Conservation (phyloP, 2,113 vertebrate species). For the Pachycephala philippinensis region DNA sequence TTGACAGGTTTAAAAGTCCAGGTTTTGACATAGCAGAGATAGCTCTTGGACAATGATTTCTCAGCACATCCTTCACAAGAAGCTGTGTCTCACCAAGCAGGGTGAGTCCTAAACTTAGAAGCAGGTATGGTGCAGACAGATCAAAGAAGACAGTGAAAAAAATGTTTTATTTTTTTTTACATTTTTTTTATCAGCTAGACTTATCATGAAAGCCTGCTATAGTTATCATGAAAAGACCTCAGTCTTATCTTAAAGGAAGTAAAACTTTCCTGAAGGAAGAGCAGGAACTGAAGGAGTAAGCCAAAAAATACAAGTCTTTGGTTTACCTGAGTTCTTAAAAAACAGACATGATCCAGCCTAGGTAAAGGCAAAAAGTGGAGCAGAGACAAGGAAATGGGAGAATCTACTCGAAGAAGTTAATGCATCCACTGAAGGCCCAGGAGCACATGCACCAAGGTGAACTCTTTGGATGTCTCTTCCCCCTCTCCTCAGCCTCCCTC, state of each 20-base stretch:
- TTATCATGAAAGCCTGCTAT: neutral
- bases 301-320: neutral
- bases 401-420: neutral
- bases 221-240: neutral
- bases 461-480: neutral
- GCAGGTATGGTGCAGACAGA: neutral
- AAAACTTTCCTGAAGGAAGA: neutral
- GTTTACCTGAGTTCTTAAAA: neutral
- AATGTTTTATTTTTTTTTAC: neutral
- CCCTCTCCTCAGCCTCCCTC: fast-evolving
- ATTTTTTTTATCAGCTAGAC: neutral
- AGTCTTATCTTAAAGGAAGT: neutral
- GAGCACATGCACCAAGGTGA: neutral
- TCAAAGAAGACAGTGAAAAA: neutral
- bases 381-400: neutral
- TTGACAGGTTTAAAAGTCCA: neutral
- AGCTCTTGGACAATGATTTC: neutral
- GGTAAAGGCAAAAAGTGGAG: neutral
- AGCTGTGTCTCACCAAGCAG: neutral
- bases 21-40: neutral
- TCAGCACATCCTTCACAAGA: neutral
- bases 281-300: neutral
- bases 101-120: neutral
- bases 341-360: neutral
- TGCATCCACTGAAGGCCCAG: neutral